Evolutionary conservation across 2,797 vertebrate species (phyloP), one percentile per base, ranked within the genome.

Genomic region (Notolabrus celidotus): DNA sequence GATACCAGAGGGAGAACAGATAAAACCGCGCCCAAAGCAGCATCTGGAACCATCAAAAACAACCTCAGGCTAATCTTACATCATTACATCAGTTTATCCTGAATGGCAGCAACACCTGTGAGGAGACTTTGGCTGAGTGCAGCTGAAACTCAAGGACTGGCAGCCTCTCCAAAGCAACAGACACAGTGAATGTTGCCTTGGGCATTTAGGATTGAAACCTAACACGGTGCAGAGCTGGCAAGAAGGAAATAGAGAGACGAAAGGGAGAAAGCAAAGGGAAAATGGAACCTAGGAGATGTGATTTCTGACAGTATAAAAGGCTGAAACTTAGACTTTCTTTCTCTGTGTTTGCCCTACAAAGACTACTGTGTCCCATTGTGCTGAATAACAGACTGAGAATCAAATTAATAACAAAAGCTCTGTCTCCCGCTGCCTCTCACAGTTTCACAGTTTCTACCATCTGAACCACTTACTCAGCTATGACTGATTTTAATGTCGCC

Each of bases 31-130:
- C 38, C 29, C 22, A 57, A 41, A 67, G 5, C n/a, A 43, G 33
- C 16, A 4, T 51, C 50, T 69, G 63, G 61, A 53, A 47, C 19
- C 51, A 11, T 42, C 47, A 49, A 19, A 43, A 42, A 52, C 27
- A 53, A 36, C 49, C 34, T 27, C 19, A 70, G 46, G 51, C 42
- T 62, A 49, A 72, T 80, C 50, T 53, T 43, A 52, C 41, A 69
- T 71, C 46, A 69, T 76, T 71, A 55, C 4, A 33, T 10, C 9
- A 1, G 16, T 16, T 74, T 20, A n/a, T 22, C 38, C 20, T 20
- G 23, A 31, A 52, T 67, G 46, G 51, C 46, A 42, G 56, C 31
- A 38, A 45, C 53, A 76, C 63, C 52, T 47, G 22, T 7, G 46
- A 51, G 58, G 65, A 64, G 55, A 67, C 5, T 10, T 22, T 57